Base-by-base conservation (phyloP, 2,113 vertebrate genomes). In the Fregata magnificens region DNA sequence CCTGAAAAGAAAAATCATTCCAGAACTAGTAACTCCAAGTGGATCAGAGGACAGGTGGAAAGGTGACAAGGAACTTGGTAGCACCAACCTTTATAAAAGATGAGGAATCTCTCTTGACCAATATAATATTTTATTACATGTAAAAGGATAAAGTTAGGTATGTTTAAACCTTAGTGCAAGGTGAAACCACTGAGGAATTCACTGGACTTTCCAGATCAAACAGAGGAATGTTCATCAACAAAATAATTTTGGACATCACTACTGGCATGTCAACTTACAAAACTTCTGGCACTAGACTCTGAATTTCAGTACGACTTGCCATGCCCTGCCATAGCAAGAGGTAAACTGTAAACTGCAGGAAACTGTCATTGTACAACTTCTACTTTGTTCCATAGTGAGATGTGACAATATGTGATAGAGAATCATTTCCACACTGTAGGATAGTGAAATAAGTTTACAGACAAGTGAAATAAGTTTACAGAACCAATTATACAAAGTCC, bases 401-500 rank as follows among this genome's bases (percentile, higher is more conserved):
- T 17, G 28, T 34, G 50, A 69, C 52, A 45, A 69, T 13, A 12
- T n/a, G 47, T 66, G 62, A 49, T 24, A 69, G 8, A 82, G 49
- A 94, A 65, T 56, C 5, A 73, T 73, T 88, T 83, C 55, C 42
- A 72, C n/a, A 25, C 34, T 61, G 83, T 21, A 69, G 31, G 49
- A 22, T 87, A 82, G 32, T 22, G 44, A 84, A 93, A 42, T 31
- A 59, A 74, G 4, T 65, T 82, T 78, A 52, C 31, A 85, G 66
- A 31, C 26, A 93, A 91, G 76, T 52, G 56, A 93, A 96, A 79
- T 62, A 47, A 83, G 25, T 84, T 82, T 89, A 89, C 44, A 85
- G 79, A 94, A 69, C 29, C 49, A 70, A 82, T 88, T 80, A 73
- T 17, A 82, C 58, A 42, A 65, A 90, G n/a, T 73, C 62, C 56